Evolutionary conservation across 2,797 vertebrate genomes (phyloP).

Genomic region (Melanotaenia parkinsoni): DNA sequence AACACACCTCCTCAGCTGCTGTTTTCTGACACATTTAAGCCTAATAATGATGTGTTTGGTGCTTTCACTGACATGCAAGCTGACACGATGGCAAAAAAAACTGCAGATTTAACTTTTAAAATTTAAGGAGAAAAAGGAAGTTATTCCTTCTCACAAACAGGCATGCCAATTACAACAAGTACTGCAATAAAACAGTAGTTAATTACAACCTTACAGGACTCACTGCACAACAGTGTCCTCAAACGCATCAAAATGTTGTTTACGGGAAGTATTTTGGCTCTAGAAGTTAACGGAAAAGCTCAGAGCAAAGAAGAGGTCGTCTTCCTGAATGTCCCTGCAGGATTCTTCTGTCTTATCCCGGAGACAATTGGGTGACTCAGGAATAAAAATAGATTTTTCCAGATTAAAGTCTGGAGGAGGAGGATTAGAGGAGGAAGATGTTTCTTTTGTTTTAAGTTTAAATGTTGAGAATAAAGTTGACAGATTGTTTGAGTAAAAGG

Average conservation of each 20-base stretch:
- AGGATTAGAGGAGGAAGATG: no score
- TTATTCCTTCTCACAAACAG: constrained; percentile 53
- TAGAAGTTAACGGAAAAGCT: background rate
- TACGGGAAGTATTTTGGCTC: no score
- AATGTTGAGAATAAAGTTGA: no score
- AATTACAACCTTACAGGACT: constrained; percentile 61
- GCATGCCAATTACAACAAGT: constrained; percentile 57
- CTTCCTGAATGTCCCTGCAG: constrained; percentile 46
- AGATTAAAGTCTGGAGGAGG: constrained; percentile 9
- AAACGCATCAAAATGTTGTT: constrained; percentile 23
- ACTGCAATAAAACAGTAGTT: constrained; percentile 62
- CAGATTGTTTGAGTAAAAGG: no score
- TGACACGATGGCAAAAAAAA: constrained; percentile 52
- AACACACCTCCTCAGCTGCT: constrained; percentile 46
- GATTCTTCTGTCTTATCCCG: constrained; percentile 29
- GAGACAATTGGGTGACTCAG: constrained; percentile 46
- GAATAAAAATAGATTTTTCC: constrained; percentile 50
- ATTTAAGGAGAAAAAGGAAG: constrained; percentile 49
- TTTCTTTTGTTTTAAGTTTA: no score
- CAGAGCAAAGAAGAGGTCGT: constrained; percentile 43
- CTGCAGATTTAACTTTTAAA: background rate
- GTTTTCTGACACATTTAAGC: constrained; percentile 46
- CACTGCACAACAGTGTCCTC: constrained; percentile 27
- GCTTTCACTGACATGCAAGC: constrained; percentile 49
- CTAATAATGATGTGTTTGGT: constrained; percentile 59